These are phyloP conservation scores for Gambelia wislizenii DNA, from an alignment of 2,797 vertebrate species.

Conservation along the genomic window DNA sequence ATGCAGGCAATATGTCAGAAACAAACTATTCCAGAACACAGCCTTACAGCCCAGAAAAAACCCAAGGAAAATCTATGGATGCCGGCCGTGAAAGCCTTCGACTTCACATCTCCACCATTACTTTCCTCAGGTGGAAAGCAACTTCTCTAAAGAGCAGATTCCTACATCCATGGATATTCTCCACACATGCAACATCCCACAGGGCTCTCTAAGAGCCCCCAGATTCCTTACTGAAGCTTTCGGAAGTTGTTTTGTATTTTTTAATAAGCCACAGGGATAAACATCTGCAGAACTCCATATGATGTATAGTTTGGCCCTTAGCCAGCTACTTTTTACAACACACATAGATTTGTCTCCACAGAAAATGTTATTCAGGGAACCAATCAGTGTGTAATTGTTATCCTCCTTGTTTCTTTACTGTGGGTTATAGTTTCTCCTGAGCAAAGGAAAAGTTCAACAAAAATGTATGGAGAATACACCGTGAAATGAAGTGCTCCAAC, in stretches of 20 bases:
- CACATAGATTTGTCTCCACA: neutral
- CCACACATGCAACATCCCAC: no score
- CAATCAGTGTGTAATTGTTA: neutral
- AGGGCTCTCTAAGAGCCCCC: no score
- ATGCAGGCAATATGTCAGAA: no score
- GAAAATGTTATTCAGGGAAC: neutral
- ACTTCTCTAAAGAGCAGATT: neutral
- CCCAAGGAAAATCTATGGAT: no score
- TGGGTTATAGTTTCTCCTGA: neutral
- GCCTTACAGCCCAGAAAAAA: no score
- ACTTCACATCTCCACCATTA: no score
- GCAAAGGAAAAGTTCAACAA: accelerated
- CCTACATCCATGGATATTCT: neutral
- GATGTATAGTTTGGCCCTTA: neutral
- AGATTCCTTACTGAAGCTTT: neutral
- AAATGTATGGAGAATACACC: neutral
- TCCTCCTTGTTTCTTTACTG: no score
- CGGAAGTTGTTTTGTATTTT: neutral
- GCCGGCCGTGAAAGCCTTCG: no score
- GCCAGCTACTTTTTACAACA: neutral
- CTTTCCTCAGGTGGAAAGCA: neutral
- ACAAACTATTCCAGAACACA: no score
- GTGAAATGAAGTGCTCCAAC: neutral
- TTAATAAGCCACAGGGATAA: neutral
- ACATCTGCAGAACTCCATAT: neutral